Evolutionary conservation across 2,113 vertebrate genomes (phyloP).

Genomic region (Elgaria multicarinata): DNA sequence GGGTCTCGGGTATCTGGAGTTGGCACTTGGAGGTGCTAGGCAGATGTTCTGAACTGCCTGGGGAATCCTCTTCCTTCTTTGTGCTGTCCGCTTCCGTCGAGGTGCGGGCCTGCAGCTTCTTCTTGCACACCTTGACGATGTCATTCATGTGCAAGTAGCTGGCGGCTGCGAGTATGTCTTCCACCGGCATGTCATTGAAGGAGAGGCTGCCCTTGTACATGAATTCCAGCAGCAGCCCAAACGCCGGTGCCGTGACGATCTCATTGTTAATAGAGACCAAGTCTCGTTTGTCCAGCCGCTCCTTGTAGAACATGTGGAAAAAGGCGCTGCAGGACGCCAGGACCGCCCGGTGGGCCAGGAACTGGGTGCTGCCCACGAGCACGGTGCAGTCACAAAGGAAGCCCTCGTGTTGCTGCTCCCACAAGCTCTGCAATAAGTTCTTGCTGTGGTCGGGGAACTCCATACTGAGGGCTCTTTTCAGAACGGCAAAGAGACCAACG

Average conservation of each 20-base stretch:
- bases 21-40: slow-evolving; percentile 45
- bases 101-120: slow-evolving; percentile 84
- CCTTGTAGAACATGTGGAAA: slow-evolving; percentile 95
- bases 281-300: slow-evolving; percentile 79
- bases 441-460: slow-evolving; percentile 93
- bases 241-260: slow-evolving; percentile 91
- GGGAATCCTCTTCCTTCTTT: slow-evolving; percentile 83
- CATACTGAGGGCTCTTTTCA: slow-evolving; percentile 72
- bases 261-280: slow-evolving; percentile 89
- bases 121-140: slow-evolving; percentile 94
- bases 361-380: slow-evolving; percentile 85
- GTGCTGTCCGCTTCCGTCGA: slow-evolving; percentile 93
- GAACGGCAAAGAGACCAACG: neutral
- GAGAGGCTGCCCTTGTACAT: slow-evolving; percentile 91
- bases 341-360: slow-evolving; percentile 90
- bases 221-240: slow-evolving; percentile 91
- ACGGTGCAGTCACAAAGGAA: slow-evolving; percentile 95
- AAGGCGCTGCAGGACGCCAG: slow-evolving; percentile 93
- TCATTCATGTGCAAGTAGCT: slow-evolving; percentile 98
- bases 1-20: slow-evolving; percentile 31
- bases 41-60: slow-evolving; percentile 44
- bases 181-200: slow-evolving; percentile 84
- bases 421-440: slow-evolving; percentile 87
- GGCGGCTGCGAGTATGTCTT: slow-evolving; percentile 93
- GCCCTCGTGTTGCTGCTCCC: slow-evolving; percentile 89